Base-by-base conservation (phyloP, 2,888 invertebrate species). In the Cinara cedri region DNA sequence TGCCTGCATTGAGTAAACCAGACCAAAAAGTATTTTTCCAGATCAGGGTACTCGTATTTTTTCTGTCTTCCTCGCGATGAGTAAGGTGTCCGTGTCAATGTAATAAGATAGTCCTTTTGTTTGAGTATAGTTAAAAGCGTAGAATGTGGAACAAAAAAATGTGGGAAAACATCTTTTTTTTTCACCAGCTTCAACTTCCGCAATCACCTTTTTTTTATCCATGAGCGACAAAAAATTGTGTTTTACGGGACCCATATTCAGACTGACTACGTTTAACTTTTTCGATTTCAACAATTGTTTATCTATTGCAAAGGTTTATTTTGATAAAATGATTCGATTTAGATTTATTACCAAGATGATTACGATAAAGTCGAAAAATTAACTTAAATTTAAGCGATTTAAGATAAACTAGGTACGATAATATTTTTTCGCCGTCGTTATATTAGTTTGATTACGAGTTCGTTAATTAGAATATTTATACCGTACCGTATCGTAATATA, bases 181-280 rank as follows among this genome's bases (percentile, higher is more conserved):
- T 55, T 55, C 55, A 57, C 57, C 57, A 24, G 57, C 57, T 57
- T 57, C 57, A 24, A 57, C 57, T 57, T 11, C 57, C 13, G 24
- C 24, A 24, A 57, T 57, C 57, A 57, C 57, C 3, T 57, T 57
- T 57, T 57, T 57, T 57, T 54, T 19, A 19, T 19, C 9, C n/a
- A 1, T 19, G 3, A 54, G n/a, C 51, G 54, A 19, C 54, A 54
- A 54, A 19, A 8, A 19, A 1, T 54, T 19, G 10, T 9, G n/a
- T n/a, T n/a, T n/a, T n/a, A n/a, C n/a, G n/a, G n/a, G n/a, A n/a
- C n/a, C n/a, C n/a, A n/a, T n/a, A n/a, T n/a, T n/a, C n/a, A n/a
- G n/a, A n/a, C n/a, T n/a, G n/a, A n/a, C n/a, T n/a, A n/a, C n/a
- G n/a, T n/a, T n/a, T n/a, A n/a, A 54, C 8, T 57, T 57, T 13